Conservation (phyloP, 2,113 vertebrate species). For the Halcyon senegalensis region DNA sequence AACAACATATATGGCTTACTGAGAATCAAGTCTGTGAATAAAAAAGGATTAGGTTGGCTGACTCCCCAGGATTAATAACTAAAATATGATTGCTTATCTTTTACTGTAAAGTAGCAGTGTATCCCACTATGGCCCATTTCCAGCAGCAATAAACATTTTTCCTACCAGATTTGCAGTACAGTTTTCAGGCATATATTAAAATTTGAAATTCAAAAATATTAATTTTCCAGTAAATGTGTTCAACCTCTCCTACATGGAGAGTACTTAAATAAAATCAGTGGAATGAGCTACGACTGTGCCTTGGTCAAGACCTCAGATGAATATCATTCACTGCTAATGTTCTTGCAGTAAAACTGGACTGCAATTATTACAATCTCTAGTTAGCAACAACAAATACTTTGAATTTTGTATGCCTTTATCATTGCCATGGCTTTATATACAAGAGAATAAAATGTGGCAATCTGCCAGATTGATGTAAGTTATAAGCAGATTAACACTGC, state of each 20-base stretch:
- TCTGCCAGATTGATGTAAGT: neutral
- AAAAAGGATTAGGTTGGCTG: slow-evolving; percentile 32
- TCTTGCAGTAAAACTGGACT: neutral
- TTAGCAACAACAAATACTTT: neutral
- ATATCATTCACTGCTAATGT: neutral
- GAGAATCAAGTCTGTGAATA: slow-evolving; percentile 36
- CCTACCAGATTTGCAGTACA: neutral
- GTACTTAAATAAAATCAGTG: slow-evolving; percentile 2
- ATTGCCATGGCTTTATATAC: neutral
- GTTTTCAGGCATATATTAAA: neutral
- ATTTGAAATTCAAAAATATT: slow-evolving; percentile 17
- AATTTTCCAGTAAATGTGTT: slow-evolving; percentile 12
- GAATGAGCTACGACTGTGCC: neutral
- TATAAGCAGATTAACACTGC: neutral
- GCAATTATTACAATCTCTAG: neutral
- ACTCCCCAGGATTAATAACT: slow-evolving; percentile 11
- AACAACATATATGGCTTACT: neutral
- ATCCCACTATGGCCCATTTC: slow-evolving; percentile 14
- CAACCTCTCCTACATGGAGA: neutral
- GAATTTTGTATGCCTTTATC: neutral
- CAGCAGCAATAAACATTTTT: slow-evolving; percentile 51
- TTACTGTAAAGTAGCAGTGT: slow-evolving; percentile 3
- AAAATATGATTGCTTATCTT: slow-evolving; percentile 35
- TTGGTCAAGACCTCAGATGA: neutral
- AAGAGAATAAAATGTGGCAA: neutral